Evolutionary conservation across 2,888 invertebrate species (phyloP).

Genomic region (Timema podura): DNA sequence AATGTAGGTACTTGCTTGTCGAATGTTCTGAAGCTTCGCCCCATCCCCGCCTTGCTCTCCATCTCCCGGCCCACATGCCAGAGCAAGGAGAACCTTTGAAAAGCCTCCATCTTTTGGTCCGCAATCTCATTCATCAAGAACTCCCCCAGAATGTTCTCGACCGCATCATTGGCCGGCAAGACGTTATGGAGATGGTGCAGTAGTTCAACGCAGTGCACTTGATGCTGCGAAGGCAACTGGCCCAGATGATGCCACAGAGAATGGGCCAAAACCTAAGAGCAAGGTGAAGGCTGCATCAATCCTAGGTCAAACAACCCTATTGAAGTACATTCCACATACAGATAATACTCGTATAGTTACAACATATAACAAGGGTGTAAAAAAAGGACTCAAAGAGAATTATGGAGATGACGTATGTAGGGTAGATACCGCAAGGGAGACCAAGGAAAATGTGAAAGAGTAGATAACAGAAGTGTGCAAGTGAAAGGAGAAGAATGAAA

Average conservation of each 20-base stretch:
- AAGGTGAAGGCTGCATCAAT: too few species aligned
- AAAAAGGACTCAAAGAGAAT: too few species aligned
- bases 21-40: slow-evolving; percentile 52
- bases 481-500: too few species aligned
- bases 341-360: too few species aligned
- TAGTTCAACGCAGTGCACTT: slow-evolving; percentile 62
- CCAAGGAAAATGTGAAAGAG: too few species aligned
- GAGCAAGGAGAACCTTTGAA: slow-evolving; percentile 61
- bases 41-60: slow-evolving; percentile 49
- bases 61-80: slow-evolving; percentile 76
- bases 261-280: slow-evolving; percentile 56
- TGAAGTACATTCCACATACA: too few species aligned
- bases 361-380: too few species aligned
- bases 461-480: too few species aligned
- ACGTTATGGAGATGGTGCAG: slow-evolving; percentile 74
- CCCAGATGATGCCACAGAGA: slow-evolving; percentile 70
- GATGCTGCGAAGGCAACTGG: slow-evolving; percentile 51
- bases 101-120: slow-evolving; percentile 51
- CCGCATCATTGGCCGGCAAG: slow-evolving; percentile 55
- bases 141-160: slow-evolving; percentile 64
- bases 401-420: too few species aligned
- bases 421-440: too few species aligned
- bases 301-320: too few species aligned
- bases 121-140: slow-evolving; percentile 46
- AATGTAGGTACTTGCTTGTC: slow-evolving; percentile 50